Percentiles rank a stretch among this genome's conserved stretches.
Conservation (phyloP, 2,888 invertebrate genomes). For the Lasioglossum pauxillum region DNA sequence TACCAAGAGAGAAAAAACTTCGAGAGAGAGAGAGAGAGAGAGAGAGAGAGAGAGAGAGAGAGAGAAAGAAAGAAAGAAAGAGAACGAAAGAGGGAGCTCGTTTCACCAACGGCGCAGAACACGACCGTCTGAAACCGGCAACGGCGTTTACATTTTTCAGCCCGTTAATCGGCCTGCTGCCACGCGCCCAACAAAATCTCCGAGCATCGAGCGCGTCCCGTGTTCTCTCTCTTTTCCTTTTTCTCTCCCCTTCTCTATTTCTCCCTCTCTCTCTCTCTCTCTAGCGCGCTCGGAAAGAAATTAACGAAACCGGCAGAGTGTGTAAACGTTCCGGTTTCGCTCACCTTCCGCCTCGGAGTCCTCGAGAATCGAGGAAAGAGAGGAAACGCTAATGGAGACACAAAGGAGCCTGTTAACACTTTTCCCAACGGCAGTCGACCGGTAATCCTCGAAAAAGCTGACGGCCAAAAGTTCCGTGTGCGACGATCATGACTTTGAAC, state of each 20-base stretch:
- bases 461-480: background rate
- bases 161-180: constrained; percentile 18
- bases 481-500: background rate
- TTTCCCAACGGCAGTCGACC: background rate
- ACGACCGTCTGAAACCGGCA: constrained; percentile 16
- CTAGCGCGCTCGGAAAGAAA: background rate
- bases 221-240: background rate
- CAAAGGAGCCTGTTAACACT: background rate
- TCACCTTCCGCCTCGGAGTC: background rate
- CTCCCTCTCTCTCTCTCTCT: background rate
- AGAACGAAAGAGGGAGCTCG: background rate
- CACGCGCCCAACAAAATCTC: constrained; percentile 8
- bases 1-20: background rate
- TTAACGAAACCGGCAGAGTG: background rate
- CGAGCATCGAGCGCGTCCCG: background rate
- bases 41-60: no score
- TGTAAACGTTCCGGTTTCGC: background rate
- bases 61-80: background rate
- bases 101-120: constrained; percentile 9
- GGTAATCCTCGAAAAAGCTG: background rate
- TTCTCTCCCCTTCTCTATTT: no score
- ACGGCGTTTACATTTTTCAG: constrained; percentile 22
- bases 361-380: background rate
- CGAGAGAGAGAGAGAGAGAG: background rate
- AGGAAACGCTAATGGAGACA: background rate